Base-by-base conservation (phyloP, 2,888 invertebrate species). In the Latrodectus hesperus region DNA sequence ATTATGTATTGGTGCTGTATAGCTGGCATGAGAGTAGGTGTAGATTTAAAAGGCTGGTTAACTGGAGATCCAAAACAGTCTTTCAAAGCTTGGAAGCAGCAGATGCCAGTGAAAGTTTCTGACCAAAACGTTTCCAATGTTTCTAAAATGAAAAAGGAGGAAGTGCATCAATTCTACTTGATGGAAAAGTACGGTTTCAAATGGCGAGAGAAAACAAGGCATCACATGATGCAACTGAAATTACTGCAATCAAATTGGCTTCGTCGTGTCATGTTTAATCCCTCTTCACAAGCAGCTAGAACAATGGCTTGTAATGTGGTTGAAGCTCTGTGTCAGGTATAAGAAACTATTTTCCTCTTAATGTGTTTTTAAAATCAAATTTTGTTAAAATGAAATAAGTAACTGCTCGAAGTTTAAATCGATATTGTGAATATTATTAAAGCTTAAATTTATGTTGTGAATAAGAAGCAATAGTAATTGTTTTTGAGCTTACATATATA, bases 251-350 rank as follows among this genome's bases (percentile, higher is more conserved):
- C 95, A 67, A 95, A 96, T 0, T 98, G 98, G 98, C 93, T 98
- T 88, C 96, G 96, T 90, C 96, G 96, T n/a, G 96, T 98, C 10
- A 94, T 98, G 91, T 98, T 98, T 92, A 97, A 97, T 93, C 95
- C 96, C 0, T 96, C 97, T 91, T 98, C 98, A 0, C 94, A 97
- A 77, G 94, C 97, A 89, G 97, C 97, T 0, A 94, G 98, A 49
- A 96, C 97, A 92, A 95, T 97, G 60, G 96, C 97, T 12, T 98
- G 98, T 91, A 96, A 96, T 91, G 95, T 98, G 93, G 94, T 98
- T 26, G 96, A 96, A 92, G 95, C 96, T 2, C 94, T 98, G 70
- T 96, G 97, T 91, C 94, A 95, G 91, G 94, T 94, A 92, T 93
- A 93, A n/a, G 64, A 38, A 38, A 38, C 38, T 38, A 4, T 38